A percentile compares a stretch with the other conserved stretches of the same genome.
Conservation (phyloP, 2,113 vertebrate species). For the Muscicapa adusta region DNA sequence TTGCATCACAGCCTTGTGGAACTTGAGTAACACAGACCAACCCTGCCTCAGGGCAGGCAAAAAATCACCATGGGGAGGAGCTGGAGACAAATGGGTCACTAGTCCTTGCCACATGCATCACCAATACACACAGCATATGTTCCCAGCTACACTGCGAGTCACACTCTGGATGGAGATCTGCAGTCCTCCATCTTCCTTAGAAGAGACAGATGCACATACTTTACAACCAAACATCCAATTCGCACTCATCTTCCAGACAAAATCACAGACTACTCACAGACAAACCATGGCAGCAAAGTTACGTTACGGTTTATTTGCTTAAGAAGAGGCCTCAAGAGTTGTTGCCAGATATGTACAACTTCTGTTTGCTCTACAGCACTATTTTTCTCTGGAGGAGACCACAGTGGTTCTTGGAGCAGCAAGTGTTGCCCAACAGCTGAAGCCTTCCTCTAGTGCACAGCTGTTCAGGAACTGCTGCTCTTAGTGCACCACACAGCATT, state of each 20-base stretch:
- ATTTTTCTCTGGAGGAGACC: background rate
- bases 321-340: background rate
- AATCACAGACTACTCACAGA: background rate
- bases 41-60: background rate
- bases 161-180: background rate
- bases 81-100: background rate
- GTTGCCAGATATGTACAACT: fast-evolving
- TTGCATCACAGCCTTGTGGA: background rate
- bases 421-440: background rate
- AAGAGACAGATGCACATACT: background rate
- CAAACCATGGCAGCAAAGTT: background rate
- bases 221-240: background rate
- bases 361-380: background rate
- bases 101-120: background rate
- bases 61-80: background rate
- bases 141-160: background rate
- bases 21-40: background rate
- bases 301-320: background rate
- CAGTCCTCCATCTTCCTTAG: background rate
- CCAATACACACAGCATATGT: background rate
- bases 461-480: background rate
- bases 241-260: background rate
- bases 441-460: background rate
- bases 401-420: background rate
- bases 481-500: background rate